Evolutionary conservation across 23 tunicate species (phyloP).

Genomic region (Ascidia mentula): DNA sequence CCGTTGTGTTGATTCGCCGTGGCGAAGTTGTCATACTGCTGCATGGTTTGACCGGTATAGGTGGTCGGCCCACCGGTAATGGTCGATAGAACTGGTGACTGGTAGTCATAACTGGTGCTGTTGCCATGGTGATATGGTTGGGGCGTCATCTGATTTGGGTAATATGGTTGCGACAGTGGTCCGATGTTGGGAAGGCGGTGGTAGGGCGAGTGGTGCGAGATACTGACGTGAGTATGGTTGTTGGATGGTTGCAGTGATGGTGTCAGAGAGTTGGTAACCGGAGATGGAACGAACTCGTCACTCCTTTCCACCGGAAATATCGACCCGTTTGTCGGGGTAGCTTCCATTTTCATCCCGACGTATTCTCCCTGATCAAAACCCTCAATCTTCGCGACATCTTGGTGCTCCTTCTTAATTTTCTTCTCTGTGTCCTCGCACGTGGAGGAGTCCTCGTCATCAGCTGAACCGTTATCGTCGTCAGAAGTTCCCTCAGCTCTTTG

Average conservation of each 20-base stretch:
- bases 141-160: constrained; percentile 18
- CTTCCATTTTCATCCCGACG: neutral
- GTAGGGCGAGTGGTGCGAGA: constrained; percentile 7
- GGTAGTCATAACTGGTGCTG: constrained; percentile 3
- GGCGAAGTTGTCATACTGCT: neutral
- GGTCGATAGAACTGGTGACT: neutral
- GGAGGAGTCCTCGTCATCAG: constrained; percentile 30
- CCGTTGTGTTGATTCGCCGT: neutral
- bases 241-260: neutral
- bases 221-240: constrained; percentile 1
- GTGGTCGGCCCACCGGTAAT: neutral
- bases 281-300: neutral
- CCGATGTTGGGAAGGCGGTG: constrained; percentile 4
- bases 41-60: neutral
- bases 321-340: neutral
- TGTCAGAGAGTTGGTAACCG: neutral
- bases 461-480: constrained; percentile 37
- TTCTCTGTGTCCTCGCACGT: constrained; percentile 12
- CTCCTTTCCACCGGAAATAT: neutral
- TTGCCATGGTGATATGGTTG: constrained; percentile 11
- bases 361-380: neutral
- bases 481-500: constrained; percentile 7
- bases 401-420: neutral
- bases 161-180: constrained; percentile 29
- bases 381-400: neutral